A percentile compares a stretch with the other conserved stretches of the same genome.
phyloP scores from a whole-genome alignment of 2,888 invertebrate species.

The Macaria notata region DNA sequence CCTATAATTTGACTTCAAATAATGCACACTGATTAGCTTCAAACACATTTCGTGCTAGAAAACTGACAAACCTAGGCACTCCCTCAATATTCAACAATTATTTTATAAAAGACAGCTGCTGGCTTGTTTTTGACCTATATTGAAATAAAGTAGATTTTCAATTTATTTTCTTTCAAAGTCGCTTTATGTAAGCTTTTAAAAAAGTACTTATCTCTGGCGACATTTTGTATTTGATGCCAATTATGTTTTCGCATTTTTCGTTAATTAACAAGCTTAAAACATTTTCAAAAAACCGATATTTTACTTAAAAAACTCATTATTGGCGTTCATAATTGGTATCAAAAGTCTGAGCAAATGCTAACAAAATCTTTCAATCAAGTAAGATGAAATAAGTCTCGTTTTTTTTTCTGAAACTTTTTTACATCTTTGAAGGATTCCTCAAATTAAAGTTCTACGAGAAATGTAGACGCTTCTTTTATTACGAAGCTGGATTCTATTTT shows the following conservation, averaged over 20 bases:
- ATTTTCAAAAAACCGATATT: no score
- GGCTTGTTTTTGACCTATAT: not conserved
- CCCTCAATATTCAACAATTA: not conserved
- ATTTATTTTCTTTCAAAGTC: conserved; percentile 29
- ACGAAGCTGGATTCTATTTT: no score
- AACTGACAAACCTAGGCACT: not conserved
- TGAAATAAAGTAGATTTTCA: conserved; percentile 6
- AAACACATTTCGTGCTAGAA: not conserved
- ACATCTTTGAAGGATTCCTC: not conserved
- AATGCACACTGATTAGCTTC: no score
- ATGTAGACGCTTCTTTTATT: no score
- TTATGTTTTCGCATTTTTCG: conserved; percentile 4
- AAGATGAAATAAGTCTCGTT: not conserved
- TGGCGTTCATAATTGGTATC: conserved; percentile 24
- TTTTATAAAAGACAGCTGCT: not conserved
- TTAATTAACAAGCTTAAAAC: no score
- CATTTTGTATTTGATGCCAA: conserved; percentile 44
- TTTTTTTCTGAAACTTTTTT: no score
- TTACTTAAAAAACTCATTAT: no score
- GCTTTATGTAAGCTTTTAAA: conserved; percentile 49
- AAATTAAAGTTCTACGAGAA: not conserved
- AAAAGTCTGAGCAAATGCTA: conserved; percentile 17
- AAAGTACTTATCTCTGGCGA: conserved; percentile 46
- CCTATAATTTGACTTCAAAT: no score
- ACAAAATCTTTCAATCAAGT: conserved; percentile 1